Base-by-base conservation (phyloP, 2,797 vertebrate genomes). In the Lagorchestes hirsutus region DNA sequence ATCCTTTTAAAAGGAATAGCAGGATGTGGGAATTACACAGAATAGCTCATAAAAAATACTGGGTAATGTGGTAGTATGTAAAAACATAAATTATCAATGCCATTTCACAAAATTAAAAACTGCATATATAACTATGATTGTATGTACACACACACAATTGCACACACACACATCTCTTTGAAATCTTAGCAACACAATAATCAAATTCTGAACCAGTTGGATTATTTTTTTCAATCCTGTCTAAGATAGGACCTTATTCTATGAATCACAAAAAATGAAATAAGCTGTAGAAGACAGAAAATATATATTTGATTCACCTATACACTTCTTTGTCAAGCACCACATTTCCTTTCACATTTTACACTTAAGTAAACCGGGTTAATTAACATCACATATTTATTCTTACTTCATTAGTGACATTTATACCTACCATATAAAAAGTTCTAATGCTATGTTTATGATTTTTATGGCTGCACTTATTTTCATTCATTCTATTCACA, bases 351-450 rank as follows among this genome's bases (percentile, higher is more conserved):
- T 95, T 96, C 95, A 34, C 50, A 95, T 95, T 94, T 93, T 96
- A 29, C 11, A 91, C 11, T 95, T 96, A 97, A 29, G 8, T 57
- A 98, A 98, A 2, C 59, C 52, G 92, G 90, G 57, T 90, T 96
- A 98, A 97, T 97, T 98, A 97, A 74, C 59, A 93, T 82, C 22
- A 96, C 22, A n/a, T 95, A 97, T 98, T 98, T 98, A 93, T 96
- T 98, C 90, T 98, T 98, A 93, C 11, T 97, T 98, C 46, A 98
- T 96, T 98, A 97, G 31, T 97, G 96, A 97, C 93, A 96, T 97
- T 98, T 98, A 97, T 62, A 98, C 56, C 54, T 97, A 18, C 0
- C 91, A 2, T 93, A 95, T 96, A 93, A 95, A 91, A 96, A 90
- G 0, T 92, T 27, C 0, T 90, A 93, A 91, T 96, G 93, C 96